These are phyloP conservation scores for Microtus oregoni DNA, from an alignment of 2,113 vertebrate species.

Conservation along the genomic window DNA sequence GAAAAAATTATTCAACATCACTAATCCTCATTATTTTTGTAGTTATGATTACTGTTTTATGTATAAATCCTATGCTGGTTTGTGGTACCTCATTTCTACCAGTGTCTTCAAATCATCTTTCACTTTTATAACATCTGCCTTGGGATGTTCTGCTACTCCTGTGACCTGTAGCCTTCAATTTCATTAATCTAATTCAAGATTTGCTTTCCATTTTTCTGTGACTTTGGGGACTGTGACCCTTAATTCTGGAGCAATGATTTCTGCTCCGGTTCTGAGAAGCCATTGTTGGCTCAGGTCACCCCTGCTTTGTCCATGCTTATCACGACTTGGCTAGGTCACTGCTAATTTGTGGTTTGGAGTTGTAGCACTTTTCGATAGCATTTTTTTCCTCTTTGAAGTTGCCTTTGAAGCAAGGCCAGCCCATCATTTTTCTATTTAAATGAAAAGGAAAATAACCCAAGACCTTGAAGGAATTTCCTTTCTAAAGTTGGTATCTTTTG, in stretches of 20 bases:
- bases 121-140: background rate
- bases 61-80: background rate
- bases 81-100: background rate
- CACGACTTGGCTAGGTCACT: background rate
- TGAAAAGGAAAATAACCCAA: constrained; percentile 31
- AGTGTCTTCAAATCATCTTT: background rate
- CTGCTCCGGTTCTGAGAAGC: background rate
- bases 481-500: background rate
- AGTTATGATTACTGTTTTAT: background rate
- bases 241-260: background rate
- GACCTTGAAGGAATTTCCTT: constrained; percentile 60
- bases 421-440: constrained; percentile 37
- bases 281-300: background rate
- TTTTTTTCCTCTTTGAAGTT: constrained; percentile 62
- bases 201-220: background rate
- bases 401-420: constrained; percentile 52
- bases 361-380: background rate
- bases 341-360: constrained; percentile 40
- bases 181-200: constrained; percentile 15
- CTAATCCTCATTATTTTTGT: background rate
- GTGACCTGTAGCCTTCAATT: constrained; percentile 1
- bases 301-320: background rate
- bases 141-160: background rate
- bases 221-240: background rate
- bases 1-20: background rate